A percentile compares a stretch with the other conserved stretches of the same genome.
These are phyloP conservation scores for Noctua fimbriata DNA, from an alignment of 2,888 invertebrate genomes.

Conservation along the genomic window DNA sequence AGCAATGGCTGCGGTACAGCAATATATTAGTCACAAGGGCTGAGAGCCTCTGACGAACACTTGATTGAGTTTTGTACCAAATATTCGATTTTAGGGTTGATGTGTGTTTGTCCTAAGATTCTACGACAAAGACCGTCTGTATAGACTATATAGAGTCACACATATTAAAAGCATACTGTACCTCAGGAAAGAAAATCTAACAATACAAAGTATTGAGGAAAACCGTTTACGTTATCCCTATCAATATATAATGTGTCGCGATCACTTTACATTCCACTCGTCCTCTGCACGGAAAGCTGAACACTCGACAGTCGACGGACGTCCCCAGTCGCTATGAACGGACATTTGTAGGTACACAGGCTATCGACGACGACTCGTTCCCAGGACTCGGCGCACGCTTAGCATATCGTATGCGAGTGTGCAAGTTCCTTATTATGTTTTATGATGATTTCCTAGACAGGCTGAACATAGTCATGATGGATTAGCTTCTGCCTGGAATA, in stretches of 20 bases:
- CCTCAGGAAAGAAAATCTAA: neutral
- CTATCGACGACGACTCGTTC: slow-evolving; percentile 29
- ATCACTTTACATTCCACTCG: slow-evolving; percentile 10
- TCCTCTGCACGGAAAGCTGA: neutral
- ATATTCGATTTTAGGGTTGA: neutral
- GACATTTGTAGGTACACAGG: neutral
- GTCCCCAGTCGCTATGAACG: neutral
- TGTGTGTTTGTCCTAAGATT: neutral
- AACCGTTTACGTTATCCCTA: slow-evolving; percentile 1
- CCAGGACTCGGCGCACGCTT: slow-evolving; percentile 43
- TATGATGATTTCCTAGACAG: slow-evolving; percentile 40
- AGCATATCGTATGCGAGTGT: slow-evolving; percentile 42
- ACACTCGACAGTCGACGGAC: slow-evolving; percentile 2
- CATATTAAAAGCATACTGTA: neutral
- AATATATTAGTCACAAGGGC: neutral
- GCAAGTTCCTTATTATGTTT: slow-evolving; percentile 37
- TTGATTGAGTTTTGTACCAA: slow-evolving; percentile 10
- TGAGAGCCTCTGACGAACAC: slow-evolving; percentile 3
- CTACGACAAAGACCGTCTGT: neutral
- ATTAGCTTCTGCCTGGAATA: slow-evolving; percentile 28
- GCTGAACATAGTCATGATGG: slow-evolving; percentile 22
- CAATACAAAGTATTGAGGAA: slow-evolving; percentile 3
- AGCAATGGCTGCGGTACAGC: neutral
- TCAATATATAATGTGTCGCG: slow-evolving; percentile 2
- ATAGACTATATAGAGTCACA: neutral